Conservation (phyloP, 2,888 invertebrate genomes). For the Drosophila prostipennis region DNA sequence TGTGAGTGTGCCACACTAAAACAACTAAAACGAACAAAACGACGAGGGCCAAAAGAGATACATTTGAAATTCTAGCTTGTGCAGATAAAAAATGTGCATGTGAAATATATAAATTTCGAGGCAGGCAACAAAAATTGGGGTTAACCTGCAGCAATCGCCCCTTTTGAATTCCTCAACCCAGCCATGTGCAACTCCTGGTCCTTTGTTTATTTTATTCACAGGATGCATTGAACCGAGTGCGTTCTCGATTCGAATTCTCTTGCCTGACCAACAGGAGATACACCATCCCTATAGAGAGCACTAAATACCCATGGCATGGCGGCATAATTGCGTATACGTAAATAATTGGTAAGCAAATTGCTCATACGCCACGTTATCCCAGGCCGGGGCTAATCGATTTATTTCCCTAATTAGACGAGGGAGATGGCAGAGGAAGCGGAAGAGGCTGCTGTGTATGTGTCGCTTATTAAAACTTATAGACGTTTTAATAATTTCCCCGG, state of each 20-base stretch:
- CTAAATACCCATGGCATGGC: conserved; percentile 2
- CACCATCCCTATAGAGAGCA: neutral
- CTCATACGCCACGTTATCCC: conserved; percentile 44
- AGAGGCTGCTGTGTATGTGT: conserved; percentile 13
- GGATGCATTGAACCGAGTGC: conserved; percentile 36
- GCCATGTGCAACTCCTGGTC: conserved; percentile 14
- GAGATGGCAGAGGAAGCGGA: conserved; percentile 23
- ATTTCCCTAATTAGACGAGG: conserved; percentile 65
- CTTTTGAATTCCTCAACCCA: conserved; percentile 1
- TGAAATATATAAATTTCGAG: conserved; percentile 62
- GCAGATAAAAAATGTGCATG: conserved; percentile 75
- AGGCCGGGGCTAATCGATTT: conserved; percentile 67
- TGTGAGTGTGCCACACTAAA: conserved; percentile 34
- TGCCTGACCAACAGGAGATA: conserved; percentile 40
- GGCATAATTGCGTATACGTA: conserved; percentile 59
- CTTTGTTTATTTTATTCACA: conserved; percentile 40
- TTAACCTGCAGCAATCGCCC: conserved; percentile 58
- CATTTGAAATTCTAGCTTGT: conserved; percentile 66
- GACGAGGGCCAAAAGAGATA: conserved; percentile 48
- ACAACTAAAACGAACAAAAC: conserved; percentile 47
- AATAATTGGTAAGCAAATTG: conserved; percentile 65
- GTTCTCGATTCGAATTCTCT: conserved; percentile 40
- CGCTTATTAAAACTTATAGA: conserved; percentile 57
- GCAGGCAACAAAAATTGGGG: conserved; percentile 63
- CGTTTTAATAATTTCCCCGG: conserved; percentile 66